Conservation (phyloP, 2,888 invertebrate genomes). For the Helleia helle region DNA sequence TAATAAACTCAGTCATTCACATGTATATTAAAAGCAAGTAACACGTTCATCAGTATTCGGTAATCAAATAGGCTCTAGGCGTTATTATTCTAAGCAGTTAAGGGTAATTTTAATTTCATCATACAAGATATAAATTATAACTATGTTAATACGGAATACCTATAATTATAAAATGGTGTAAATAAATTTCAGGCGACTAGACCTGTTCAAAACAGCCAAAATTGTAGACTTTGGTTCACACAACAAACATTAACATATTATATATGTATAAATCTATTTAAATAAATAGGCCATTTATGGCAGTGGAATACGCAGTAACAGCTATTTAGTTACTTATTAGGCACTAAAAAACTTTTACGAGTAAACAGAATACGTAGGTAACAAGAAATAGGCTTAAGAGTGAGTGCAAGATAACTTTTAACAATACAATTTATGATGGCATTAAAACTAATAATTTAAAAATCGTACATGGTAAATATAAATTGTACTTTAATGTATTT, state of each 20-base stretch:
- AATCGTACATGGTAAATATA: too few relatives aligned
- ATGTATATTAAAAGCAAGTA: too few relatives aligned
- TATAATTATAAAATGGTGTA: slow-evolving; percentile 27
- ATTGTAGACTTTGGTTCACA: slow-evolving; percentile 61
- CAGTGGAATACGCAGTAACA: slow-evolving; percentile 37
- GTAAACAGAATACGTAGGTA: too few relatives aligned
- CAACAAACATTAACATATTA: slow-evolving; percentile 37
- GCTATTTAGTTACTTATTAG: slow-evolving; percentile 2
- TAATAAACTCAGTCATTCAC: too few relatives aligned
- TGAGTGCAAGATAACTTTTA: background rate
- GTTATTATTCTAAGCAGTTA: too few relatives aligned
- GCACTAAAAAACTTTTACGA: slow-evolving; percentile 11
- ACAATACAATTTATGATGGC: too few relatives aligned
- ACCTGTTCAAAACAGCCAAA: slow-evolving; percentile 51
- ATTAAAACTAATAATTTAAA: background rate
- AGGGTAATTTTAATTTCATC: too few relatives aligned
- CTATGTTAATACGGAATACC: slow-evolving; percentile 4
- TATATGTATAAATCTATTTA: slow-evolving; percentile 27
- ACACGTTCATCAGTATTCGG: too few relatives aligned
- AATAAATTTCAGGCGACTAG: slow-evolving; percentile 58
- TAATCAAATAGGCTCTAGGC: too few relatives aligned
- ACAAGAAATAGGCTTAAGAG: background rate
- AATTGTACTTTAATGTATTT: slow-evolving; percentile 11
- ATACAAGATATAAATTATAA: background rate
- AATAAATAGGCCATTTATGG: slow-evolving; percentile 54